These are phyloP conservation scores for Parnassius smintheus DNA, from an alignment of 2,888 invertebrate genomes.

Conservation along the genomic window DNA sequence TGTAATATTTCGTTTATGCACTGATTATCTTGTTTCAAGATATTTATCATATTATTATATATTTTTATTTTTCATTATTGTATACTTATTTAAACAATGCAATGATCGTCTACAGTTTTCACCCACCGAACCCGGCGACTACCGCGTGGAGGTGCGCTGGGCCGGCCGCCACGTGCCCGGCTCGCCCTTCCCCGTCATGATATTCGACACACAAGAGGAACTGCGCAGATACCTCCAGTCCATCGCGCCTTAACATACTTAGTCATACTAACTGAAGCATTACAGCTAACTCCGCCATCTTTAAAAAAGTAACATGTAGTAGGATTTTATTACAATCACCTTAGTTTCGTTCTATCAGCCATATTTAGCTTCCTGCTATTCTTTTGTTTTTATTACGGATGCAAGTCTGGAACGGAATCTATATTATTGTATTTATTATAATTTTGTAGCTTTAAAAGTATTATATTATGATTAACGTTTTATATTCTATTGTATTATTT, in stretches of 20 bases:
- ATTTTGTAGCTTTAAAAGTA: slow-evolving; percentile 22
- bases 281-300: slow-evolving; percentile 6
- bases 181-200: slow-evolving; percentile 99
- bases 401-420: slow-evolving; percentile 17
- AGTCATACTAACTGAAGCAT: neutral
- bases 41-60: too few relatives aligned
- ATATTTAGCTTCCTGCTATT: slow-evolving; percentile 11
- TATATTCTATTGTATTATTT: slow-evolving; percentile 6
- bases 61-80: too few relatives aligned
- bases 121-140: slow-evolving; percentile 99
- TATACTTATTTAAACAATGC: too few relatives aligned
- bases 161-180: slow-evolving; percentile 98
- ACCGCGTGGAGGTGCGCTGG: slow-evolving; percentile 96
- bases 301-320: slow-evolving; percentile 13
- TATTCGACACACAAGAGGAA: slow-evolving; percentile 99
- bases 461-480: neutral
- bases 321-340: slow-evolving; percentile 21
- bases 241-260: slow-evolving; percentile 48
- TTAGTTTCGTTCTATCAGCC: slow-evolving; percentile 1
- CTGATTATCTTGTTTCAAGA: too few relatives aligned
- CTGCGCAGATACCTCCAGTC: slow-evolving; percentile 85
- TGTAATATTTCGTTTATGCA: too few relatives aligned
- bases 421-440: slow-evolving; percentile 11
- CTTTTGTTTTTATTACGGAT: slow-evolving; percentile 4
- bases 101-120: slow-evolving; percentile 84